Conservation (phyloP, 2,888 invertebrate species). For the Callosobruchus maculatus region DNA sequence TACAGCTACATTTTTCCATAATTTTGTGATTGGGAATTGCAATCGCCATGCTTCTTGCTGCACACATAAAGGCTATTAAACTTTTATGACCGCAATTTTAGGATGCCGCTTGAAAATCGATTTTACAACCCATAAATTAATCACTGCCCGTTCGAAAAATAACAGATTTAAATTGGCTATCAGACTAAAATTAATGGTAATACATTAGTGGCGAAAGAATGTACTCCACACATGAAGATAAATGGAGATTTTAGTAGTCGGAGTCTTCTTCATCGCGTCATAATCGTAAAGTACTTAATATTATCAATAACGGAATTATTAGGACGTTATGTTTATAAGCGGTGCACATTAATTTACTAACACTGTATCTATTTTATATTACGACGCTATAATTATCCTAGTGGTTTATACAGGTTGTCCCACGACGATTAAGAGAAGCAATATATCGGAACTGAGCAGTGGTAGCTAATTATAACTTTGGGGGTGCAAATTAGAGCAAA, state of each 20-base stretch:
- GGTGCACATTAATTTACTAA: too few relatives aligned
- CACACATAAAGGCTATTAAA: background rate
- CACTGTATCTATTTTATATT: too few relatives aligned
- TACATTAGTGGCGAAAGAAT: background rate
- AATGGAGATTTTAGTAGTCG: background rate
- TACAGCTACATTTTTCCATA: background rate
- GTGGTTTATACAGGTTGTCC: too few relatives aligned
- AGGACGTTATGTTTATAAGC: background rate
- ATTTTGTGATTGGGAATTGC: background rate
- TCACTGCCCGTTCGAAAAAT: background rate
- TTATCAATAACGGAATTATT: background rate
- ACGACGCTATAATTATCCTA: too few relatives aligned
- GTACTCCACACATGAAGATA: background rate
- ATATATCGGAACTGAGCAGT: too few relatives aligned
- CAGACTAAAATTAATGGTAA: background rate
- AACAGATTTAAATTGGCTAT: background rate
- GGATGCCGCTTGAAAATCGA: background rate
- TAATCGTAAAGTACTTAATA: background rate
- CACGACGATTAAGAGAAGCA: too few relatives aligned
- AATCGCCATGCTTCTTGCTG: background rate
- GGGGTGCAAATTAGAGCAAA: too few relatives aligned
- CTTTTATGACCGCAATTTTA: background rate
- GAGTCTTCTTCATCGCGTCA: background rate
- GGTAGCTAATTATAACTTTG: too few relatives aligned
- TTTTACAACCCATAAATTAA: background rate